phyloP scores from a whole-genome alignment of 2,888 invertebrate species.

The Chloroclystis v-ata region DNA sequence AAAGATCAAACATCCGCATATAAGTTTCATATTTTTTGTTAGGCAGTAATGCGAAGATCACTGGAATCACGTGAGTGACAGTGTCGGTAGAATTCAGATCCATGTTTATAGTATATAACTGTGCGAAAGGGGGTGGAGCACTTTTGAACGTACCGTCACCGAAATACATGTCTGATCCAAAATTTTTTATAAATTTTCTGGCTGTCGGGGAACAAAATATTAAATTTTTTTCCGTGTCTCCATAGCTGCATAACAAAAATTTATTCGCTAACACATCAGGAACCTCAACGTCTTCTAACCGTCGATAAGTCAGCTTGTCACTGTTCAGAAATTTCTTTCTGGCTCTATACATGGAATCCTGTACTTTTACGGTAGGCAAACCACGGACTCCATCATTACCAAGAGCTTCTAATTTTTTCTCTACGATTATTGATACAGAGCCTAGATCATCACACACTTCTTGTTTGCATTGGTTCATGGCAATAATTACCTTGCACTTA shows the following conservation, averaged over 20 bases:
- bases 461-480: too few relatives aligned
- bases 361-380: slow-evolving; percentile 1
- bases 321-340: background rate
- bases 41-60: slow-evolving; percentile 8
- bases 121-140: slow-evolving; percentile 2
- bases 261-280: slow-evolving; percentile 2
- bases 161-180: slow-evolving; percentile 6
- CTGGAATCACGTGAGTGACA: slow-evolving; percentile 1
- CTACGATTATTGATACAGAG: background rate
- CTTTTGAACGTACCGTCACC: slow-evolving; percentile 6
- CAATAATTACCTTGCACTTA: too few relatives aligned
- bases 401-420: slow-evolving; percentile 1
- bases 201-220: slow-evolving; percentile 6
- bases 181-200: slow-evolving; percentile 6
- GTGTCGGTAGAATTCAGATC: slow-evolving; percentile 5
- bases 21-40: slow-evolving; percentile 5
- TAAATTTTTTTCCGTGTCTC: slow-evolving; percentile 6
- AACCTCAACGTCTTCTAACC: background rate
- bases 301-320: background rate
- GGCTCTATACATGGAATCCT: slow-evolving; percentile 1
- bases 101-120: slow-evolving; percentile 6
- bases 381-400: background rate
- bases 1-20: slow-evolving; percentile 5
- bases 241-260: slow-evolving; percentile 2
- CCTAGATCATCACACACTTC: too few relatives aligned